phyloP scores from a whole-genome alignment of 2,113 vertebrate genomes.

The Tyto alba region DNA sequence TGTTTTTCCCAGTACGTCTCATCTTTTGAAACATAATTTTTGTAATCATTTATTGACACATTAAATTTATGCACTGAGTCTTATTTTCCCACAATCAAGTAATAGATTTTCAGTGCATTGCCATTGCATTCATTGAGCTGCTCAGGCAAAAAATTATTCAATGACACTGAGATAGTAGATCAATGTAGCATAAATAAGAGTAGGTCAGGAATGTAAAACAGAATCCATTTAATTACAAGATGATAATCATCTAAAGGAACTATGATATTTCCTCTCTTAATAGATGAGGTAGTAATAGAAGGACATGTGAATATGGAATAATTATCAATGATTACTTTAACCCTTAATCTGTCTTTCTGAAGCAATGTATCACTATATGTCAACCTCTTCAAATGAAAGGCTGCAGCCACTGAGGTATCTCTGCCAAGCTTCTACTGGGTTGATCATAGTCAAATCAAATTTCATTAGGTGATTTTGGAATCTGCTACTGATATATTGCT shows the following conservation, averaged over 20 bases:
- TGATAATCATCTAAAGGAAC: slow-evolving; percentile 34
- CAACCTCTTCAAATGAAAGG: background rate
- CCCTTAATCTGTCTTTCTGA: background rate
- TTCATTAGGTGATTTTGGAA: background rate
- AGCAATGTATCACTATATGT: background rate
- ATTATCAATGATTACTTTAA: background rate
- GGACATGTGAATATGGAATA: background rate
- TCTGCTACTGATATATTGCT: background rate
- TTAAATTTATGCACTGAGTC: slow-evolving; percentile 28
- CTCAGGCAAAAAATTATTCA: slow-evolving; percentile 50
- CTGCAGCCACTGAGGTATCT: background rate
- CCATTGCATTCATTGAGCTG: slow-evolving; percentile 11
- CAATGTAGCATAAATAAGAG: slow-evolving; percentile 3
- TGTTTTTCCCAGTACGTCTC: background rate
- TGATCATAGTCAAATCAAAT: background rate
- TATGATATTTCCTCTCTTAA: background rate
- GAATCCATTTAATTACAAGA: slow-evolving; percentile 49
- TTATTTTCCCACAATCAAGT: slow-evolving; percentile 16
- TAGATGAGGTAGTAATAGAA: background rate
- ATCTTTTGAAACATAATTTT: background rate
- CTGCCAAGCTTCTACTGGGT: background rate
- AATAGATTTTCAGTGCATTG: slow-evolving; percentile 3
- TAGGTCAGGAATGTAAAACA: background rate
- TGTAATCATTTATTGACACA: slow-evolving; percentile 21
- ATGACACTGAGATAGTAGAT: background rate